phyloP scores from a whole-genome alignment of 2,113 vertebrate species.

The Myrmecophaga tridactyla region DNA sequence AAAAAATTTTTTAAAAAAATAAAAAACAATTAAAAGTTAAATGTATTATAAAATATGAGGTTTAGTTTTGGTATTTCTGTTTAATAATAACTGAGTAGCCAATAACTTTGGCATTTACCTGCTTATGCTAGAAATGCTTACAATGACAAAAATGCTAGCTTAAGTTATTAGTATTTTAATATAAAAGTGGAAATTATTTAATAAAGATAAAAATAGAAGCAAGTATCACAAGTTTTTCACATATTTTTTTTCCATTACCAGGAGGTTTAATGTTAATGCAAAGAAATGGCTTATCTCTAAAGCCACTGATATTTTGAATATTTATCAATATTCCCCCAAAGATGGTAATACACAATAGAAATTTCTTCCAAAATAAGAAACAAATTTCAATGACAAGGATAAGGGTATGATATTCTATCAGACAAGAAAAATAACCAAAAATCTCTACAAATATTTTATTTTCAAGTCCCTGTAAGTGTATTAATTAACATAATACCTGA shows the following conservation, averaged over 20 bases:
- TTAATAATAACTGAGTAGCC: neutral
- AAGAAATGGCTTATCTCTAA: slow-evolving; percentile 47
- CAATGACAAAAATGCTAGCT: neutral
- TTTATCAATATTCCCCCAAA: slow-evolving; percentile 21
- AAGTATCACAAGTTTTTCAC: neutral
- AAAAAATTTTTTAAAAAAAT: no score
- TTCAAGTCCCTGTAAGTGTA: neutral
- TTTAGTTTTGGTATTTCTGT: slow-evolving; percentile 11
- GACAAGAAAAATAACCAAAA: neutral
- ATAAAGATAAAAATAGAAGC: neutral
- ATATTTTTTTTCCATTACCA: slow-evolving; percentile 18
- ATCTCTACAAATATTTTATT: neutral
- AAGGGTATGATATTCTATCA: neutral
- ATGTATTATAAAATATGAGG: neutral
- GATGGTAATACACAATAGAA: slow-evolving; percentile 11
- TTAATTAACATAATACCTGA: slow-evolving; percentile 87
- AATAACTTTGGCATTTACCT: neutral
- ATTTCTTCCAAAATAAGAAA: slow-evolving; percentile 38
- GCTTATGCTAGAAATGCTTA: slow-evolving; percentile 4
- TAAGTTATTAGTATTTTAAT: neutral
- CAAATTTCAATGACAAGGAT: neutral
- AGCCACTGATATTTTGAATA: no score
- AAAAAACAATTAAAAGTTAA: neutral
- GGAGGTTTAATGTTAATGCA: neutral
- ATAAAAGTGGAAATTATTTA: slow-evolving; percentile 35